phyloP scores from a whole-genome alignment of 2,113 vertebrate species.

The Malurus melanocephalus region DNA sequence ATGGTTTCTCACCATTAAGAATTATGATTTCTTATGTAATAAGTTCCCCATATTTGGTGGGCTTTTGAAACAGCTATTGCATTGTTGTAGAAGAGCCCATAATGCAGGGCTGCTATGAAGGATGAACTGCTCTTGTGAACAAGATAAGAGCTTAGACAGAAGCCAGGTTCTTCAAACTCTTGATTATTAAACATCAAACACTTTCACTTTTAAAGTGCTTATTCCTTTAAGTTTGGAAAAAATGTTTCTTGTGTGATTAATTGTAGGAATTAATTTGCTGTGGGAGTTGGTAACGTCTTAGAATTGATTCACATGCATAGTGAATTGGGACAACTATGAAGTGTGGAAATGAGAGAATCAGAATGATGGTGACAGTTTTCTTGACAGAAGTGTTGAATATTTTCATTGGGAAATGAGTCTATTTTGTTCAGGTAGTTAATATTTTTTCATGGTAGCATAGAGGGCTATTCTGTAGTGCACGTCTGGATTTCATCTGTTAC shows the following conservation, averaged over 20 bases:
- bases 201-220: neutral
- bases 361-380: neutral
- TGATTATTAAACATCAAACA: neutral
- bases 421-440: neutral
- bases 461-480: neutral
- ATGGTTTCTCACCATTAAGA: neutral
- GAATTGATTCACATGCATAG: rapidly evolving
- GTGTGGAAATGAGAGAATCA: neutral
- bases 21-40: neutral
- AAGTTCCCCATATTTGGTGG: neutral
- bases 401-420: neutral
- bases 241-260: neutral
- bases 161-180: neutral
- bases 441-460: neutral
- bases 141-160: neutral
- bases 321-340: neutral
- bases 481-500: neutral
- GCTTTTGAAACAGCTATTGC: neutral
- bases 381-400: neutral
- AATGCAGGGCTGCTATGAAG: neutral
- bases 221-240: neutral
- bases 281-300: neutral
- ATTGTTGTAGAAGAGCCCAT: neutral
- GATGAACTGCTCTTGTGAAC: rapidly evolving
- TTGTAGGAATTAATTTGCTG: neutral